Conservation (phyloP, 2,113 vertebrate species). For the Castor canadensis region DNA sequence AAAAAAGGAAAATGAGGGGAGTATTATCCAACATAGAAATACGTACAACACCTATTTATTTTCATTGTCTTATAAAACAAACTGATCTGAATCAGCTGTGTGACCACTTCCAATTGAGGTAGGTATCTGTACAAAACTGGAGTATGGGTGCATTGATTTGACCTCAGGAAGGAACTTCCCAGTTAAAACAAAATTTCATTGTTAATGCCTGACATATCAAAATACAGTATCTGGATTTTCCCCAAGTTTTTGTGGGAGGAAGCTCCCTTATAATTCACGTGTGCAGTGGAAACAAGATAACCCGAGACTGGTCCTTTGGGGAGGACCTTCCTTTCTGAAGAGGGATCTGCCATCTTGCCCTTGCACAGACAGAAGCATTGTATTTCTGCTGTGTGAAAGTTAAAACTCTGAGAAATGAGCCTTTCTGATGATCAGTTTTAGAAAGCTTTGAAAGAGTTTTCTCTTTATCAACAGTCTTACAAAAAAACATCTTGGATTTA, state of each 20-base stretch:
- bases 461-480: not conserved
- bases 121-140: not conserved
- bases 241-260: not conserved
- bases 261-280: not conserved
- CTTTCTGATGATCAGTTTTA: not conserved
- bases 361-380: not conserved
- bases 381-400: not conserved
- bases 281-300: not conserved
- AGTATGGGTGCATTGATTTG: not conserved
- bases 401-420: not conserved
- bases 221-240: too few relatives aligned
- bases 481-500: not conserved
- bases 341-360: not conserved
- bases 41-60: not conserved
- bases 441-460: not conserved
- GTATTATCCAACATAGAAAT: not conserved
- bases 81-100: not conserved
- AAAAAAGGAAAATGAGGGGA: not conserved
- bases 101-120: not conserved
- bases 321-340: not conserved
- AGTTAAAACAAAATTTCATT: not conserved
- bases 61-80: conserved; percentile 13
- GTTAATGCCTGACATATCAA: not conserved
- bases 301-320: not conserved
- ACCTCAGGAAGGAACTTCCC: not conserved